Percentiles rank a stretch among this genome's conserved stretches.
Conservation (phyloP, 2,888 invertebrate species). For the Branchellion lobata region DNA sequence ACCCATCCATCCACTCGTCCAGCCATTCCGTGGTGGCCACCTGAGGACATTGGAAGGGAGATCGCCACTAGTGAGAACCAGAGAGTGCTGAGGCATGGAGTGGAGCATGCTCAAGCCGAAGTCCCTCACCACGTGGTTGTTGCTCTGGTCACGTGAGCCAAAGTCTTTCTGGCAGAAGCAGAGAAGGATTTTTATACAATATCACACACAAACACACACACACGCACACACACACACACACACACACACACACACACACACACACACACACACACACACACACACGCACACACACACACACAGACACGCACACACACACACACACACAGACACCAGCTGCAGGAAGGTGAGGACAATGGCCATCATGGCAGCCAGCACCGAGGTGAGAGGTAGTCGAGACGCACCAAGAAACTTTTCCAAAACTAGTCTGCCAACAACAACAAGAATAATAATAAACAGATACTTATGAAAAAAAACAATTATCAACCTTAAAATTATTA, state of each 20-base stretch:
- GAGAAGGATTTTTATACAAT: neutral
- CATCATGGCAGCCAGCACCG: conserved; percentile 47
- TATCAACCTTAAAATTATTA: too few species aligned
- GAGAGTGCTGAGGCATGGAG: conserved; percentile 56
- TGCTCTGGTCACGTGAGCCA: conserved; percentile 55
- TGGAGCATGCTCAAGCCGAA: conserved; percentile 56
- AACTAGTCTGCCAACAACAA: conserved; percentile 39
- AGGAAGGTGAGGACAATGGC: conserved; percentile 45
- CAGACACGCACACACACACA: too few species aligned
- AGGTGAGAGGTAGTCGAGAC: conserved; percentile 42
- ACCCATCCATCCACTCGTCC: neutral
- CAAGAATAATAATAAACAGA: too few species aligned
- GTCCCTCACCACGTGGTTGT: conserved; percentile 56
- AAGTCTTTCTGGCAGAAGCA: conserved; percentile 53
- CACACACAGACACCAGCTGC: conserved; percentile 44
- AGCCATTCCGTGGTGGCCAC: too few species aligned
- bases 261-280: too few species aligned
- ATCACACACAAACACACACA: too few species aligned
- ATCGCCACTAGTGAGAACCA: conserved; percentile 59
- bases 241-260: too few species aligned
- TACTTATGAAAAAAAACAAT: too few species aligned
- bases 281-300: too few species aligned
- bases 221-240: too few species aligned
- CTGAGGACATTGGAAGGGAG: conserved; percentile 54
- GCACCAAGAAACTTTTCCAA: conserved; percentile 45